These are phyloP conservation scores for Drosophila koepferae DNA, from an alignment of 2,888 invertebrate species.

Conservation along the genomic window DNA sequence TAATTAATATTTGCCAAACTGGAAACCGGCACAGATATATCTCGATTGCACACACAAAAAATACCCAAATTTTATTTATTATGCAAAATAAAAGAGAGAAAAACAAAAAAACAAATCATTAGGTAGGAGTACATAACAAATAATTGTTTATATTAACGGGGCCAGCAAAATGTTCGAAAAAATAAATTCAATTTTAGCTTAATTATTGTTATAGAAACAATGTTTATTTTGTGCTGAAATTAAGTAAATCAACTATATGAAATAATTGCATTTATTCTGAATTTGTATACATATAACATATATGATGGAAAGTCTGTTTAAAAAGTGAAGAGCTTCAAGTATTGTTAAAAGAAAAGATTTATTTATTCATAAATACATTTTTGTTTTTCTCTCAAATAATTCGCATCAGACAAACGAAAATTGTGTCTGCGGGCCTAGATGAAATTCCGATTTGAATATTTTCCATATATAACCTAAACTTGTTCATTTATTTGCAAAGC, in stretches of 20 bases:
- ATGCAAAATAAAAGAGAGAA: not conserved
- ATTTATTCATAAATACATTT: too few relatives aligned
- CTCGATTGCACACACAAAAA: conserved; percentile 25
- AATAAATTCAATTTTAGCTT: not conserved
- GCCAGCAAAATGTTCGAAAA: not conserved
- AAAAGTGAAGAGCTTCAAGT: too few relatives aligned
- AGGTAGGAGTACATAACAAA: conserved; percentile 6
- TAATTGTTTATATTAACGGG: conserved; percentile 4
- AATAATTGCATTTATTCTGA: not conserved
- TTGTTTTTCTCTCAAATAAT: too few relatives aligned
- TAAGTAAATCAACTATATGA: not conserved
- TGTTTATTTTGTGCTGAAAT: not conserved
- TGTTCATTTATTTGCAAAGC: too few relatives aligned
- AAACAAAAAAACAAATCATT: conserved; percentile 29
- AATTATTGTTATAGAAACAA: not conserved
- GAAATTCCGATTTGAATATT: too few relatives aligned
- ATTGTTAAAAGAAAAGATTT: too few relatives aligned
- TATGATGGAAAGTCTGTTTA: not conserved
- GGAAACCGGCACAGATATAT: conserved; percentile 41
- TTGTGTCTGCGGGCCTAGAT: too few relatives aligned
- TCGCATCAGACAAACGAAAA: too few relatives aligned
- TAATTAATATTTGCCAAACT: conserved; percentile 48
- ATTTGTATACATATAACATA: not conserved
- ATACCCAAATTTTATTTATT: conserved; percentile 1
- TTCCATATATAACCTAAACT: too few relatives aligned